These are phyloP conservation scores for Rhynchonycteris naso DNA, from an alignment of 2,797 vertebrate genomes.

Conservation along the genomic window DNA sequence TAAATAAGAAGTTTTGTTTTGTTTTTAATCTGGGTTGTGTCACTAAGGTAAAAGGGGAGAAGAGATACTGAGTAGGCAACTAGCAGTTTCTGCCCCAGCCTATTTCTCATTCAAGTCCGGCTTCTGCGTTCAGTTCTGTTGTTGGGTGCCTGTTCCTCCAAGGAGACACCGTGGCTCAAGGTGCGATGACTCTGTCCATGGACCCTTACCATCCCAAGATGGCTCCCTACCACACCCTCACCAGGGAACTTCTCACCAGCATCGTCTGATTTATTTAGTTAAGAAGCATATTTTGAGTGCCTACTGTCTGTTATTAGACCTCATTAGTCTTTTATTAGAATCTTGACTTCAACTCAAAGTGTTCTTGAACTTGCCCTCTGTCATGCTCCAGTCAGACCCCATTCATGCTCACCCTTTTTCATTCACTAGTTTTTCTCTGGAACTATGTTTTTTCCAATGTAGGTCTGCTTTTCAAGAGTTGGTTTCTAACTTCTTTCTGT, in stretches of 20 bases:
- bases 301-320: not conserved
- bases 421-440: not conserved
- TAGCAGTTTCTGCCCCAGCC: not conserved
- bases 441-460: not conserved
- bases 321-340: not conserved
- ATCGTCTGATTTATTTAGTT: not conserved
- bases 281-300: not conserved
- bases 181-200: not conserved
- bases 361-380: not conserved
- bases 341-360: not conserved
- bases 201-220: not conserved
- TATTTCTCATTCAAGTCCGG: not conserved
- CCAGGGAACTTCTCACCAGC: not conserved
- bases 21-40: not conserved
- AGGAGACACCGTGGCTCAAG: not conserved
- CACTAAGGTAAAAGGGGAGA: not conserved
- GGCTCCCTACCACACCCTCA: accelerated
- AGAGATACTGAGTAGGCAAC: not conserved
- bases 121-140: not conserved
- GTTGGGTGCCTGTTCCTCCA: not conserved
- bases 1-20: no score
- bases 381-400: not conserved
- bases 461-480: not conserved
- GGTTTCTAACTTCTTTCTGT: not conserved
- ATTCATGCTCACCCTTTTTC: not conserved